Conservation (phyloP, 2,113 vertebrate species). For the Misgurnus anguillicaudatus region DNA sequence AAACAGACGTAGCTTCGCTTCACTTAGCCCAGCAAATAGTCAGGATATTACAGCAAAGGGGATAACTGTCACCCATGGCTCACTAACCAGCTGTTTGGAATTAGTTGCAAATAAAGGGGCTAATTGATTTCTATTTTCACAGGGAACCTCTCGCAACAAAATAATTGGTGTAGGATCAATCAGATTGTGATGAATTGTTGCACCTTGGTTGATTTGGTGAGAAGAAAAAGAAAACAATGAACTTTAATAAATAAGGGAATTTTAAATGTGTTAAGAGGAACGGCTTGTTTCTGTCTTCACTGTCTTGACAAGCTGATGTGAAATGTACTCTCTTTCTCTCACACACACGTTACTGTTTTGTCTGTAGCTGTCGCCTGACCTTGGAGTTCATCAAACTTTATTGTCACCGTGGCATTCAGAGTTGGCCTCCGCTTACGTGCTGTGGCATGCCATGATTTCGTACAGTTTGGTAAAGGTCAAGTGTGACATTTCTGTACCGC, state of each 20-base stretch:
- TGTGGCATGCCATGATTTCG: conserved; percentile 5
- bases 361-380: conserved; percentile 39
- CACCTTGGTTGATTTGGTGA: conserved; percentile 19
- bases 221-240: neutral
- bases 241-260: neutral
- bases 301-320: conserved; percentile 15
- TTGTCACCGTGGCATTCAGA: conserved; percentile 43
- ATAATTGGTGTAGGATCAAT: conserved; percentile 46
- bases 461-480: neutral
- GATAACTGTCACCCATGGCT: conserved; percentile 54
- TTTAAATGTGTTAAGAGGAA: conserved; percentile 10
- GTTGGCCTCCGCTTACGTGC: conserved; percentile 14
- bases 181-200: conserved; percentile 54
- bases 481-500: neutral
- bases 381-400: conserved; percentile 49
- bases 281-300: neutral
- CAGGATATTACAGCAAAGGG: conserved; percentile 52
- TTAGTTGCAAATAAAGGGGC: conserved; percentile 56
- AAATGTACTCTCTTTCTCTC: conserved; percentile 27
- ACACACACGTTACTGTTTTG: conserved; percentile 5
- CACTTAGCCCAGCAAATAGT: conserved; percentile 54
- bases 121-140: conserved; percentile 54
- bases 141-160: conserved; percentile 41
- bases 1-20: conserved; percentile 43
- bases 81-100: conserved; percentile 56